Evolutionary conservation across 2,888 invertebrate species (phyloP).

Genomic region (Polydrusus cervinus): DNA sequence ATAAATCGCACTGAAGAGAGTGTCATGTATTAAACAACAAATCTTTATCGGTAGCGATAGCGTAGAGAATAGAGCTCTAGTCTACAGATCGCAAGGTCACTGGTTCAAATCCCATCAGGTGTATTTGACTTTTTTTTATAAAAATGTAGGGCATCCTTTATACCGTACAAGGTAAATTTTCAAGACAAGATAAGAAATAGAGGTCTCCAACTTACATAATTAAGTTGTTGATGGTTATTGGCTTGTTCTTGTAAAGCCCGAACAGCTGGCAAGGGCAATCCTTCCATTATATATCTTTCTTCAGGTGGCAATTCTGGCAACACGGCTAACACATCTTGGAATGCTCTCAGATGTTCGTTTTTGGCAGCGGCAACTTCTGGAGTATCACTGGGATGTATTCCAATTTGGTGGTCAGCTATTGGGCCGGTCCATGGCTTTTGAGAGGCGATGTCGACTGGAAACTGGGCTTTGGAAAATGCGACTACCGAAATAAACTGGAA

Average conservation of each 20-base stretch:
- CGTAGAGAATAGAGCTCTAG: too few relatives aligned
- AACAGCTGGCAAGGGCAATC: constrained; percentile 13
- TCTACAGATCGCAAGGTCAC: too few relatives aligned
- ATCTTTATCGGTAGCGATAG: too few relatives aligned
- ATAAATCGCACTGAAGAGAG: too few relatives aligned
- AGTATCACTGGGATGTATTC: constrained; percentile 57
- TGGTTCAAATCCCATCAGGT: too few relatives aligned
- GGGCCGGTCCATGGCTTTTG: constrained; percentile 58
- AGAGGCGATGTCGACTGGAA: neutral
- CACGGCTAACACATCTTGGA: constrained; percentile 50
- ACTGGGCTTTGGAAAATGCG: constrained; percentile 37
- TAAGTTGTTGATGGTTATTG: neutral
- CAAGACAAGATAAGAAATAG: too few relatives aligned
- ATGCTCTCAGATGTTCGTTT: constrained; percentile 43
- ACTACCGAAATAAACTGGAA: constrained; percentile 45
- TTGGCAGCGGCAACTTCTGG: constrained; percentile 60
- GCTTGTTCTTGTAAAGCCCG: constrained; percentile 6
- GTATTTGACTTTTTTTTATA: too few relatives aligned
- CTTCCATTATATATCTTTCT: constrained; percentile 42
- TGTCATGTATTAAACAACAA: too few relatives aligned
- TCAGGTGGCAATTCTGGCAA: constrained; percentile 57
- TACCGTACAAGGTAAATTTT: too few relatives aligned
- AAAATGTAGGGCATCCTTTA: too few relatives aligned
- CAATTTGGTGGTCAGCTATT: constrained; percentile 57
- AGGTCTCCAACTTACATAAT: constrained; percentile 32